These are phyloP conservation scores for Sphaerophoria taeniata DNA, from an alignment of 2,888 invertebrate genomes.

Conservation along the genomic window DNA sequence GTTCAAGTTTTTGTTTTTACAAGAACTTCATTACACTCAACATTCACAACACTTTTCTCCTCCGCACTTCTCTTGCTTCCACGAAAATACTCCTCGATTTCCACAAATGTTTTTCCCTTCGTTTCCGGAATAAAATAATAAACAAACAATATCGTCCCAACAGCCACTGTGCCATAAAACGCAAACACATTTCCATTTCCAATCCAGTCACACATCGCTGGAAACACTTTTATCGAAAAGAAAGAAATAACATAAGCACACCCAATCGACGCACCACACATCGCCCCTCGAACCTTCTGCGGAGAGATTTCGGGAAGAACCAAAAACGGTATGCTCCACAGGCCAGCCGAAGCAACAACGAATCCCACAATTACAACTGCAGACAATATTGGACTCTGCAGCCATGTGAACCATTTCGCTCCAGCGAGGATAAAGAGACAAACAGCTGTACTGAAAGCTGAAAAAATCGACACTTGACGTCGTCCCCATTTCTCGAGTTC, in stretches of 20 bases:
- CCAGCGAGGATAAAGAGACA: constrained; percentile 85
- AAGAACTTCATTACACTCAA: constrained; percentile 78
- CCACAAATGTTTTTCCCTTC: constrained; percentile 87
- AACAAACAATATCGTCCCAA: constrained; percentile 85
- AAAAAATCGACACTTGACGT: constrained; percentile 84
- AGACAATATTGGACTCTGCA: constrained; percentile 78
- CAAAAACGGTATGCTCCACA: constrained; percentile 88
- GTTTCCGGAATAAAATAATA: constrained; percentile 88
- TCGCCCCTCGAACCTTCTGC: constrained; percentile 85
- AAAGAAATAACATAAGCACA: constrained; percentile 87
- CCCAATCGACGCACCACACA: constrained; percentile 87
- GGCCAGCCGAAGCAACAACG: constrained; percentile 84
- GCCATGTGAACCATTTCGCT: constrained; percentile 81
- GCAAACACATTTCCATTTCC: constrained; percentile 86
- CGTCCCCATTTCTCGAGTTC: constrained; percentile 86
- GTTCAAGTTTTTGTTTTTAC: constrained; percentile 59
- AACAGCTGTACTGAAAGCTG: constrained; percentile 86
- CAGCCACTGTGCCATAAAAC: constrained; percentile 85
- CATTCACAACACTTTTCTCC: not conserved
- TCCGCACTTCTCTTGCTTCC: too few species aligned
- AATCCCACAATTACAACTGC: constrained; percentile 79
- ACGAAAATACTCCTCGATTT: constrained; percentile 85
- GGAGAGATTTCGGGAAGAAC: constrained; percentile 90
- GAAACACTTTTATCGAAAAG: constrained; percentile 87
- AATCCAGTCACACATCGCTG: constrained; percentile 85